Conservation (phyloP, 2,888 invertebrate genomes). For the Lepidochitona cinerea region DNA sequence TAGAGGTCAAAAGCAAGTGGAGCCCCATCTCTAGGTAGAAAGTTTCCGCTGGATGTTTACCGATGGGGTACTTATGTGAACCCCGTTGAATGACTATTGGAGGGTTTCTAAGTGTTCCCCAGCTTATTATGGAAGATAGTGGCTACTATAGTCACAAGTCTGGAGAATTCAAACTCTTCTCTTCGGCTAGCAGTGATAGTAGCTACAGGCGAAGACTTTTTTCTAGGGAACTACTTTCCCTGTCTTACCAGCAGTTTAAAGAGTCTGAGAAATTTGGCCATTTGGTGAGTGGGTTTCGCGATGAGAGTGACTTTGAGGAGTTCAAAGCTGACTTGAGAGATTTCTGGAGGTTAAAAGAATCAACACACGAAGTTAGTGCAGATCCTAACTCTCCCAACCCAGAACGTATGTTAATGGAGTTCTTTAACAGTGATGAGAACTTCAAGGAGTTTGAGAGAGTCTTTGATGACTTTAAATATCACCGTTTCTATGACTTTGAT, state of each 20-base stretch:
- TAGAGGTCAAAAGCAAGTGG: background rate
- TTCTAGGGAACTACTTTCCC: slow-evolving; percentile 19
- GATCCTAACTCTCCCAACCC: background rate
- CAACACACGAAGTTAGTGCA: background rate
- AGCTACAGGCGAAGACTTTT: slow-evolving; percentile 1
- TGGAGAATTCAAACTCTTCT: slow-evolving; percentile 8
- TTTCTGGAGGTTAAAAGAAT: slow-evolving; percentile 34
- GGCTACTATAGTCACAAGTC: slow-evolving; percentile 26
- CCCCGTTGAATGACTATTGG: slow-evolving; percentile 5
- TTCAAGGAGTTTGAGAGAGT: slow-evolving; percentile 63
- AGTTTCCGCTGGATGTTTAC: background rate
- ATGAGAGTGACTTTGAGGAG: slow-evolving; percentile 61
- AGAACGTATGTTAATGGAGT: slow-evolving; percentile 50
- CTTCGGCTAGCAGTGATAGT: background rate
- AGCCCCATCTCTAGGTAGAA: background rate
- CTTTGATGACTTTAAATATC: slow-evolving; percentile 47
- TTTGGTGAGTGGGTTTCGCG: slow-evolving; percentile 51
- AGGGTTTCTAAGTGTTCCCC: background rate
- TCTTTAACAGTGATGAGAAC: slow-evolving; percentile 59
- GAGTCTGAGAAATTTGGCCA: slow-evolving; percentile 41
- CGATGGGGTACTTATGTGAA: background rate
- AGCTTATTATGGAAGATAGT: slow-evolving; percentile 33
- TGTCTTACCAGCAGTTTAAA: slow-evolving; percentile 38
- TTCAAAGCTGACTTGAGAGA: slow-evolving; percentile 56
- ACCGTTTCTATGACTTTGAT: slow-evolving; percentile 5